Evolutionary conservation across 1,140 invertebrate genomes (phyloP), one percentile per base, ranked within the genome.

Genomic region (Oreohelix idahoensis): DNA sequence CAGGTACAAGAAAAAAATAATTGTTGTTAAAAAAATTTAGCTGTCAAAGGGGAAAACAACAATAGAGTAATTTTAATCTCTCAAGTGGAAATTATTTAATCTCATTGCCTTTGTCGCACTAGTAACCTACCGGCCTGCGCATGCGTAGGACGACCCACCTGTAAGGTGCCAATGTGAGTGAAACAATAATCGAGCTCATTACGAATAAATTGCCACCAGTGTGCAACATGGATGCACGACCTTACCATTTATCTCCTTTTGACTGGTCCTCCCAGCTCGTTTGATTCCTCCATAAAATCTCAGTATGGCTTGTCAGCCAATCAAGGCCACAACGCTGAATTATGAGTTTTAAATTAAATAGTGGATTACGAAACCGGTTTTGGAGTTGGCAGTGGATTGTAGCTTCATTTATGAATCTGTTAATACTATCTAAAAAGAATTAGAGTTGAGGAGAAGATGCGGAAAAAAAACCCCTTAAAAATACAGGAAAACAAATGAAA

Each of bases 81-180:
- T 58, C 51, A 58, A 58, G 51, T 58, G 51, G 51, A 58, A 58
- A 58, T 58, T 58, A 26, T 58, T 58, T 58, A 58, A 58, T 58
- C 51, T 26, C 8, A 58, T 26, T 23, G 51, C 51, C 26, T 26
- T 58, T 58, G 51, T 58, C 26, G 23, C 26, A 4, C 51, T 2
- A 26, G 26, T 58, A 58, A 58, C 8, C 15, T 58, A 26, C 8
- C 51, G 4, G 51, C 26, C 17, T 26, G 51, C 20, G 26, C 51
- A 26, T 26, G 26, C 26, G 23, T 2, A 26, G 26, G 51, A 26
- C 51, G 51, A 58, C 51, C 10, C 51, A 58, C 51, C 51, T 58
- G 51, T 11, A 58, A 58, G 51, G 26, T 58, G 51, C 17, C 8
- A 5, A 17, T 26, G 51, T 23, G 51, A 58, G 17, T 23, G 51